These are phyloP conservation scores for Tachysurus vachellii DNA, from an alignment of 2,113 vertebrate genomes.

Conservation along the genomic window DNA sequence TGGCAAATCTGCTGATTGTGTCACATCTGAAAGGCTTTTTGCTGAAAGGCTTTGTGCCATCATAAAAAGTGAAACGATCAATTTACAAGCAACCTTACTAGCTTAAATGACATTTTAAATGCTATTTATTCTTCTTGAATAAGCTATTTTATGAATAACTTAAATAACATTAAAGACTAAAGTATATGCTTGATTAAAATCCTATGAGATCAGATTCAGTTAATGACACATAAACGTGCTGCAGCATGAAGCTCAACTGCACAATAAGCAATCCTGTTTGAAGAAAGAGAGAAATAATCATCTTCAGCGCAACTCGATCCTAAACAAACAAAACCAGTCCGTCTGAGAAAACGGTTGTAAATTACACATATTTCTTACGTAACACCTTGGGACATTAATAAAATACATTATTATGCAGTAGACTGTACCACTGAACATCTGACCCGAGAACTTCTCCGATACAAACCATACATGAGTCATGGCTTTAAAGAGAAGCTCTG, in stretches of 20 bases:
- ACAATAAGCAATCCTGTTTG: background rate
- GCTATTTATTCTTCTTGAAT: background rate
- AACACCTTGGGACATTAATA: background rate
- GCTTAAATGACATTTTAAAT: background rate
- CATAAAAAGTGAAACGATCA: background rate
- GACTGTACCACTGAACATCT: background rate
- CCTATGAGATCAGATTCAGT: background rate
- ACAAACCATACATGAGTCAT: conserved; percentile 29
- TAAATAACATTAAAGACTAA: background rate
- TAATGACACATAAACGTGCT: background rate
- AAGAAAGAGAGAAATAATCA: background rate
- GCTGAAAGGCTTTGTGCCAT: too few relatives aligned
- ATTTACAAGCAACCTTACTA: background rate
- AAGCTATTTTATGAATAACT: background rate
- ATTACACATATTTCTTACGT: background rate
- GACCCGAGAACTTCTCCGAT: background rate
- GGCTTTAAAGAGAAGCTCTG: conserved; percentile 32
- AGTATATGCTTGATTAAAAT: background rate
- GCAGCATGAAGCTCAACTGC: background rate
- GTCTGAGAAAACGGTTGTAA: background rate
- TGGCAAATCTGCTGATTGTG: background rate
- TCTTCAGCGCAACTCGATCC: background rate
- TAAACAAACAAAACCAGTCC: conserved; percentile 7
- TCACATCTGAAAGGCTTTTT: background rate
- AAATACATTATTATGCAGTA: background rate